Percentiles rank a stretch among this genome's conserved stretches.
Evolutionary conservation across 2,113 vertebrate species (phyloP).

Genomic region (Mystacornis crossleyi): DNA sequence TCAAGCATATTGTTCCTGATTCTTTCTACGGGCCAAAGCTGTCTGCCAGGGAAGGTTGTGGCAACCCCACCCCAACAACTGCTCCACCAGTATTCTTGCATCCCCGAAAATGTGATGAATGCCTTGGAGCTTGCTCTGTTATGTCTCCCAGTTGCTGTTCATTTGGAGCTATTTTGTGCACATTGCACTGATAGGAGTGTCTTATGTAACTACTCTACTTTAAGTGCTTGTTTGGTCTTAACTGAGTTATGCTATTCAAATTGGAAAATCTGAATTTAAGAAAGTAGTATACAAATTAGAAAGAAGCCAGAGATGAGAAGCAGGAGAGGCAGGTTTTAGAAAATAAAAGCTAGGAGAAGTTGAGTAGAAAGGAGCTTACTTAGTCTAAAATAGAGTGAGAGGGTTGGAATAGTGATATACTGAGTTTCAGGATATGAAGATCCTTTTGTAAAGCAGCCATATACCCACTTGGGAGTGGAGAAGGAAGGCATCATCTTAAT

Average conservation of each 20-base stretch:
- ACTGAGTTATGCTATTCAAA: background rate
- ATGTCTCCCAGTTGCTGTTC: background rate
- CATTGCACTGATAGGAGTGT: background rate
- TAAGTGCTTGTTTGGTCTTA: background rate
- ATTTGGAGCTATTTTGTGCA: constrained; percentile 17
- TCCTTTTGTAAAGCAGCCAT: background rate
- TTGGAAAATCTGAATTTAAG: background rate
- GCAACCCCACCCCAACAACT: no score
- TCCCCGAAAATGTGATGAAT: background rate
- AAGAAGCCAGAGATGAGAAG: background rate
- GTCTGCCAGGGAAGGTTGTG: no score
- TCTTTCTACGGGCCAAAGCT: no score
- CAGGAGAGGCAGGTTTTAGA: background rate
- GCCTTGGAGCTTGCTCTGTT: background rate
- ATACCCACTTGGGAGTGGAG: background rate
- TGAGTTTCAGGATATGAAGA: background rate
- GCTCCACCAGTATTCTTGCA: background rate
- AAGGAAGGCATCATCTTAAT: background rate
- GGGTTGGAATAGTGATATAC: background rate
- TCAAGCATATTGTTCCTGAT: no score
- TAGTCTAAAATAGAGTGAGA: background rate
- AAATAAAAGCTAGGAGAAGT: background rate
- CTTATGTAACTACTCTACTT: constrained; percentile 6
- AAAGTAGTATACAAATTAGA: background rate
- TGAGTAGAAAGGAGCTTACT: background rate